These are phyloP conservation scores for Cichladusa arquata DNA, from an alignment of 2,113 vertebrate species.

Conservation along the genomic window DNA sequence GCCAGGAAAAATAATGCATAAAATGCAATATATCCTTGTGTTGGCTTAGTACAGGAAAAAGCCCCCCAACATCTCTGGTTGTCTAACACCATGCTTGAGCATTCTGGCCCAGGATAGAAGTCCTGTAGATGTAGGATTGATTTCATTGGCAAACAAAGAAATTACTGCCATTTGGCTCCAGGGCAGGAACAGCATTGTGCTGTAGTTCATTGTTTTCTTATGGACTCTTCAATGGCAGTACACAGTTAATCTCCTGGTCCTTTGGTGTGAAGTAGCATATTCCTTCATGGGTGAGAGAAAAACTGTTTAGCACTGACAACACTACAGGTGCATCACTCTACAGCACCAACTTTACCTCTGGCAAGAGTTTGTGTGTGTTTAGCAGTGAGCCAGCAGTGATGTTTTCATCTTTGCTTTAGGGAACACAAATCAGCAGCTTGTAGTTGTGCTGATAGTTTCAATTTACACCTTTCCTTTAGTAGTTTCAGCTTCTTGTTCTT, in stretches of 20 bases:
- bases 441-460: neutral
- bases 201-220: neutral
- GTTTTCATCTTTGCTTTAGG: neutral
- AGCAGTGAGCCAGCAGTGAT: neutral
- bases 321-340: neutral
- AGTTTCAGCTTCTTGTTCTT: neutral
- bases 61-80: neutral
- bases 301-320: neutral
- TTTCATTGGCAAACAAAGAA: neutral
- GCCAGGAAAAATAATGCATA: constrained; percentile 31
- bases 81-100: neutral
- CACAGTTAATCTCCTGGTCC: neutral
- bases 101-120: neutral
- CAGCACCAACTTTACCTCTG: neutral
- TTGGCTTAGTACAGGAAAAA: neutral
- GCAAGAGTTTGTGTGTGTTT: neutral
- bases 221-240: neutral
- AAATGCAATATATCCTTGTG: neutral
- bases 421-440: neutral
- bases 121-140: neutral
- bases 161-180: constrained; percentile 5
- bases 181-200: neutral
- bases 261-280: neutral
- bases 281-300: neutral
- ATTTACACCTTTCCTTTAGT: neutral